phyloP scores from a whole-genome alignment of 2,888 invertebrate species.

The Cyaniris semiargus region DNA sequence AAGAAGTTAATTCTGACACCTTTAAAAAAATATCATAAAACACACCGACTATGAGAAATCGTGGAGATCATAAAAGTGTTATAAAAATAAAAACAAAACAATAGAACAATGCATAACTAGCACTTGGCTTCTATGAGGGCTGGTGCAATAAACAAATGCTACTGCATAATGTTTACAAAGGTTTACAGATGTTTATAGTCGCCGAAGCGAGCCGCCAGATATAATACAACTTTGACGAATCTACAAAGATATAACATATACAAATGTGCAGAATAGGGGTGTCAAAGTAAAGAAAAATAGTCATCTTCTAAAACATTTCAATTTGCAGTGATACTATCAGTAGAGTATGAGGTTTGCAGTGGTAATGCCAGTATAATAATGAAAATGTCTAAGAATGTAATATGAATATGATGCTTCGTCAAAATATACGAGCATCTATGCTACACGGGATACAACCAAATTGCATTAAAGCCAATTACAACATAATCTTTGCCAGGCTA shows the following conservation, averaged over 20 bases:
- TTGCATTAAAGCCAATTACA: too few species aligned
- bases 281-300: background rate
- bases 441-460: too few species aligned
- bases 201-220: background rate
- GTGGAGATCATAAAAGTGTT: constrained; percentile 36
- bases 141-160: constrained; percentile 55
- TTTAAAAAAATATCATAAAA: background rate
- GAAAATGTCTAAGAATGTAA: too few species aligned
- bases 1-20: background rate
- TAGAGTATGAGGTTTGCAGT: too few species aligned
- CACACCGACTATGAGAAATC: background rate
- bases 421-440: too few species aligned
- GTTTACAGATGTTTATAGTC: background rate
- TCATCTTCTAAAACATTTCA: background rate
- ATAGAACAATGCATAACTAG: background rate
- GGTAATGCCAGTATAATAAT: too few species aligned
- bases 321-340: too few species aligned
- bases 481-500: too few species aligned
- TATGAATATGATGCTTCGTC: too few species aligned
- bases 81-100: constrained; percentile 28
- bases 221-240: constrained; percentile 6
- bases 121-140: constrained; percentile 5
- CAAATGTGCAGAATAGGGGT: background rate
- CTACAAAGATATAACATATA: background rate
- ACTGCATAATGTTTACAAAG: constrained; percentile 29